phyloP scores from a whole-genome alignment of 1,140 invertebrate species.

The Trichogramma pretiosum region DNA sequence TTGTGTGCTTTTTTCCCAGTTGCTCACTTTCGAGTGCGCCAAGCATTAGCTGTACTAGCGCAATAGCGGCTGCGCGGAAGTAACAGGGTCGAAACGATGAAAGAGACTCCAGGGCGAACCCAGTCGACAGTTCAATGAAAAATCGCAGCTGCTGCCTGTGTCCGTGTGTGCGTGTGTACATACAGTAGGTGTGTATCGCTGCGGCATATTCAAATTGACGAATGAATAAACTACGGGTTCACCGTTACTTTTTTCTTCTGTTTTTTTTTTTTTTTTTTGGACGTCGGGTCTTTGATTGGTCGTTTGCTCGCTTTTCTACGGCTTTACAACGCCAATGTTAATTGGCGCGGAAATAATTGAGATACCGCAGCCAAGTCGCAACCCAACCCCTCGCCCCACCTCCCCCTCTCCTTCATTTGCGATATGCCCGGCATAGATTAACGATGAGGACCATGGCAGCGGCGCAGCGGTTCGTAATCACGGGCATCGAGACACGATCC shows the following conservation, averaged over 20 bases:
- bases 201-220: too few species aligned
- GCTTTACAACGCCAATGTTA: slow-evolving; percentile 37
- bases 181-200: too few species aligned
- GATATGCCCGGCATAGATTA: slow-evolving; percentile 5
- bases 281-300: slow-evolving; percentile 24
- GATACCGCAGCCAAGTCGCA: too few species aligned
- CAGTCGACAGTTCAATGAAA: slow-evolving; percentile 17
- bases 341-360: slow-evolving; percentile 47
- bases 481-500: too few species aligned
- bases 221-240: too few species aligned
- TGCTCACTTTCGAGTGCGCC: neutral
- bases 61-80: neutral
- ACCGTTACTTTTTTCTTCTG: neutral
- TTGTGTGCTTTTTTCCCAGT: slow-evolving; percentile 10
- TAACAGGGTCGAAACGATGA: slow-evolving; percentile 10
- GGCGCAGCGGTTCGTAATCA: too few species aligned
- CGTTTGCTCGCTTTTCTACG: slow-evolving; percentile 21
- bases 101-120: too few species aligned
- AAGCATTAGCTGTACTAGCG: neutral
- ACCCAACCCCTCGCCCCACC: slow-evolving; percentile 21
- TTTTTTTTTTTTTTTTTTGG: neutral
- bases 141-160: too few species aligned
- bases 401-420: slow-evolving; percentile 19
- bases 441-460: slow-evolving; percentile 6
- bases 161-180: too few species aligned